Percentiles rank a stretch among this genome's conserved stretches.
phyloP scores from a whole-genome alignment of 2,113 vertebrate genomes.

The Chaenocephalus aceratus region DNA sequence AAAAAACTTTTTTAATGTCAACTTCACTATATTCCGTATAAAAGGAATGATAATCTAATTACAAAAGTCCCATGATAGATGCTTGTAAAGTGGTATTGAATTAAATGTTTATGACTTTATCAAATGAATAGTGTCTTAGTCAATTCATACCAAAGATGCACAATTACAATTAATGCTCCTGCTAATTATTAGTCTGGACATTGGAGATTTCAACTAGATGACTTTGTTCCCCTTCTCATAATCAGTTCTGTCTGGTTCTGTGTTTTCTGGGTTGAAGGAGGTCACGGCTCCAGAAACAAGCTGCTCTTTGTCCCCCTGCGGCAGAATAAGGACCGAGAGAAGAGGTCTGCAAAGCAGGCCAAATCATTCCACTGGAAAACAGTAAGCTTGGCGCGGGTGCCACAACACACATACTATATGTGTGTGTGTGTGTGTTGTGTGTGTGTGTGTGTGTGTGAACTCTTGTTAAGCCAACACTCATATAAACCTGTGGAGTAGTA shows the following conservation, averaged over 20 bases:
- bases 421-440: constrained; percentile 6
- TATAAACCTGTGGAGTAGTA: constrained; percentile 40
- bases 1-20: too few relatives aligned
- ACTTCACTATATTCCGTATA: too few relatives aligned
- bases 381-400: constrained; percentile 30
- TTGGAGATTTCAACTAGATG: too few relatives aligned
- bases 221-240: neutral
- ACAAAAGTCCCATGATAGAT: neutral
- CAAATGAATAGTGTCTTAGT: neutral
- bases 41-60: neutral
- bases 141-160: neutral
- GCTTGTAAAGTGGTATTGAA: neutral
- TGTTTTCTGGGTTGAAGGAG: constrained; percentile 61
- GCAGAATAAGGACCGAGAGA: constrained; percentile 59
- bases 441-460: constrained; percentile 17
- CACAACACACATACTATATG: neutral
- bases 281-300: constrained; percentile 71
- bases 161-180: neutral
- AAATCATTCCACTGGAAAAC: constrained; percentile 57
- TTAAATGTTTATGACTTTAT: neutral
- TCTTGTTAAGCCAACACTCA: constrained; percentile 20
- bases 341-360: constrained; percentile 52
- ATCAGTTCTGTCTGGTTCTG: constrained; percentile 59
- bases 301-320: constrained; percentile 71
- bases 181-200: too few relatives aligned